Base-by-base conservation (phyloP, 1,140 invertebrate genomes). In the Cheumatopsyche charites region DNA sequence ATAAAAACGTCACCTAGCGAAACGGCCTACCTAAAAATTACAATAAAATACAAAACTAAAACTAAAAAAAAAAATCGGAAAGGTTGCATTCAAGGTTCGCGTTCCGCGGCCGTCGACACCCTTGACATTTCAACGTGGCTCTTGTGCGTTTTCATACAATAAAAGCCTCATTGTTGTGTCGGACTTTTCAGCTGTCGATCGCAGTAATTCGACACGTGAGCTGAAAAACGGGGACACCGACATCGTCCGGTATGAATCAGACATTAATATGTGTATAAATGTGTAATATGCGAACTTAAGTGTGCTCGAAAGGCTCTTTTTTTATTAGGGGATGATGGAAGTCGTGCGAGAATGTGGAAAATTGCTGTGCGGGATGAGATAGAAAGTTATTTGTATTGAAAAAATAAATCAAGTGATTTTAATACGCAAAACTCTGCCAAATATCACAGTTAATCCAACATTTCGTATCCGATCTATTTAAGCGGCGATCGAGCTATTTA, bases 121-220 rank as follows among this genome's bases (percentile, higher is more conserved):
- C 67, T 70, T 70, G 67, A 70, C 67, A 70, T 70, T 70, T 70
- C 36, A 61, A 25, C 19, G 43, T 45, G 36, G 67, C 36, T 49
- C 45, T 49, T n/a, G 45, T 13, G 45, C 13, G 45, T 4, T 19
- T n/a, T 49, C 13, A 13, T 15, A 15, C 45, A 49, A 49, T 19
- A 13, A 15, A 36, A n/a, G 45, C 45, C 45, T 49, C 45, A 15
- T 19, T n/a, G 45, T 15, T 15, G 13, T 2, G 17, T 4, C 45
- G 13, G 45, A 49, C 45, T 19, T 49, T 19, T 49, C 17, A n/a
- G 45, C 45, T 19, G 45, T 19, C 45, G 45, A n/a, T 19, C 17
- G 45, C 45, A 13, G 17, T 49, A n/a, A 19, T 15, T 6, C 41
- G 25, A n/a, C 26, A 63, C 19, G 62, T 36, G 62, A 5, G 62